These are phyloP conservation scores for Bradypus variegatus DNA, from an alignment of 2,797 vertebrate species.

Conservation along the genomic window DNA sequence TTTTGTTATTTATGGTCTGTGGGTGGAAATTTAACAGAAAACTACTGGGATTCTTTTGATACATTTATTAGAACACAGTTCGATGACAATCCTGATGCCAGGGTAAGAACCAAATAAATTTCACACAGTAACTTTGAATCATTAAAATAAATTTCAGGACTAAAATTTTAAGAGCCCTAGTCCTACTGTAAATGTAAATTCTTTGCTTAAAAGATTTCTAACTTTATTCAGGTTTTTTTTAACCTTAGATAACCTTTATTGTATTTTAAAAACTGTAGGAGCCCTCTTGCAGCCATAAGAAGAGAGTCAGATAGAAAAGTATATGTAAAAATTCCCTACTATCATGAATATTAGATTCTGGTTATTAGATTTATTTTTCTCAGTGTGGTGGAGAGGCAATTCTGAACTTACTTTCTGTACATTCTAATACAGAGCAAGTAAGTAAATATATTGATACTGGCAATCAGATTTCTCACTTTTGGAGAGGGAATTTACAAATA, in stretches of 20 bases:
- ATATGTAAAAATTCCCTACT: background rate
- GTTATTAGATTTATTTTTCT: background rate
- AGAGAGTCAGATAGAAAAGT: background rate
- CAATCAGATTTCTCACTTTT: background rate
- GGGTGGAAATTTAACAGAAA: slow-evolving; percentile 80
- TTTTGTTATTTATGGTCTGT: slow-evolving; percentile 85
- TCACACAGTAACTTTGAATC: background rate
- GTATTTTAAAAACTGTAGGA: background rate
- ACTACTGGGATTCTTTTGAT: slow-evolving; percentile 80
- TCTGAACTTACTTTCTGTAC: background rate
- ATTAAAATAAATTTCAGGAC: slow-evolving; percentile 20
- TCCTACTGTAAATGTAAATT: slow-evolving; percentile 22
- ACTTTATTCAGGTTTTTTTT: background rate
- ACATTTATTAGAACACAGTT: slow-evolving; percentile 80
- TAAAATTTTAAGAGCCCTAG: background rate
- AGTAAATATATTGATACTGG: background rate
- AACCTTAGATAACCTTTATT: background rate
- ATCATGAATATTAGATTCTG: background rate
- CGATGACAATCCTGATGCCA: slow-evolving; percentile 76
- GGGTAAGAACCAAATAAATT: slow-evolving; percentile 71
- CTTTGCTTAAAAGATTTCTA: background rate
- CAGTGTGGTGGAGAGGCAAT: background rate
- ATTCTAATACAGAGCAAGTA: background rate
- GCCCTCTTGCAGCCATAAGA: background rate
- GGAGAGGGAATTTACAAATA: background rate